These are phyloP conservation scores for Mechanitis messenoides DNA, from an alignment of 2,888 invertebrate species.

Conservation along the genomic window DNA sequence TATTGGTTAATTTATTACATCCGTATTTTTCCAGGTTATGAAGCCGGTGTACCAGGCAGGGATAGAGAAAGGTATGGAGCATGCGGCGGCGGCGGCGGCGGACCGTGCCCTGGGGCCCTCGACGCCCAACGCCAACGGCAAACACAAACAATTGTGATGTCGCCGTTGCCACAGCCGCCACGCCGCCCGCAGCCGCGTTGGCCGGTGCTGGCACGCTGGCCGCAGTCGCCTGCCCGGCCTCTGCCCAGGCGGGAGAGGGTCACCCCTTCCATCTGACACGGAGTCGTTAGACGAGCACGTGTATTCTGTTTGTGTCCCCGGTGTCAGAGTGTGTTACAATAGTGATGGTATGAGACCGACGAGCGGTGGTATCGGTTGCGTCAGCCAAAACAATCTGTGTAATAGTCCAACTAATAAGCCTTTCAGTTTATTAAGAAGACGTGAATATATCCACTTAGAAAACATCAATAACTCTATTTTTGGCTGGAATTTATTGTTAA, in stretches of 20 bases:
- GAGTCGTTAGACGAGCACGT: background rate
- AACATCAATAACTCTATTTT: background rate
- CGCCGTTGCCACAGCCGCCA: constrained; percentile 29
- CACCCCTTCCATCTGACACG: background rate
- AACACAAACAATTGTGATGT: constrained; percentile 79
- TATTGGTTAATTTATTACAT: too few relatives aligned
- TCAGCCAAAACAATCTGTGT: background rate
- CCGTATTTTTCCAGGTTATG: constrained; percentile 78
- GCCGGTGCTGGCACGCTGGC: constrained; percentile 32
- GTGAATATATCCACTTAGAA: background rate
- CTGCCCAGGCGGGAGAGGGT: background rate
- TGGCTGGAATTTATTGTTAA: background rate
- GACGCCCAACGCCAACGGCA: constrained; percentile 75
- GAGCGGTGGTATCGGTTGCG: background rate
- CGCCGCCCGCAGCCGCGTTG: constrained; percentile 8
- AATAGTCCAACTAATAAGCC: background rate
- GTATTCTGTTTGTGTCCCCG: constrained; percentile 2
- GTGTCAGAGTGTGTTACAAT: constrained; percentile 1
- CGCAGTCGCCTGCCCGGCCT: constrained; percentile 16
- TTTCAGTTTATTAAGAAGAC: background rate
- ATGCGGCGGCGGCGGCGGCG: constrained; percentile 86
- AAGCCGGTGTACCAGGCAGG: constrained; percentile 88
- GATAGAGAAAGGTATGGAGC: constrained; percentile 88
- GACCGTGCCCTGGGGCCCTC: constrained; percentile 79
- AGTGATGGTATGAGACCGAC: background rate